phyloP scores from a whole-genome alignment of 2,113 vertebrate species.

The Macquaria ambigua region DNA sequence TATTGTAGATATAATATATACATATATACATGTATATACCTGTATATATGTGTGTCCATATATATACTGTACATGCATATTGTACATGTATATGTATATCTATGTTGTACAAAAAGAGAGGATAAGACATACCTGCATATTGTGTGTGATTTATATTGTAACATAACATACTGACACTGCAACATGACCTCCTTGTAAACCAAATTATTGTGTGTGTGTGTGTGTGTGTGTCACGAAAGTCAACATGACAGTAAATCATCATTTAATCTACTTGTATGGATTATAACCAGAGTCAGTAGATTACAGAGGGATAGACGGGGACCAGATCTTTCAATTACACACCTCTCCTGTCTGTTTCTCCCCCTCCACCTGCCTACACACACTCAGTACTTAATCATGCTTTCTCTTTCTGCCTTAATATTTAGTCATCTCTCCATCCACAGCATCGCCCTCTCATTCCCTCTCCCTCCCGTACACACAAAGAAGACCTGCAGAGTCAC shows the following conservation, averaged over 20 bases:
- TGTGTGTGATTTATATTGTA: constrained; percentile 9
- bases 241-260: constrained; percentile 51
- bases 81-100: background rate
- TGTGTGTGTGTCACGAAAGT: constrained; percentile 18
- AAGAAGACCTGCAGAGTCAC: constrained; percentile 73
- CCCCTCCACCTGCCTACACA: background rate
- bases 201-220: constrained; percentile 11
- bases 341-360: constrained; percentile 23
- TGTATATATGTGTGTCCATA: background rate
- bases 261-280: constrained; percentile 59
- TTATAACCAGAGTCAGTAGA: constrained; percentile 59
- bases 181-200: too few species aligned
- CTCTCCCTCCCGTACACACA: constrained; percentile 39
- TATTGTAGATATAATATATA: too few species aligned
- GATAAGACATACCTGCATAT: background rate
- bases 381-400: background rate
- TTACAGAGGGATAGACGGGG: constrained; percentile 46
- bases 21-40: too few species aligned
- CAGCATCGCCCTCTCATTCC: constrained; percentile 2
- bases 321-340: constrained; percentile 56
- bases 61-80: background rate
- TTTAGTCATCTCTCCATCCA: constrained; percentile 35
- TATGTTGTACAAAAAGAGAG: background rate
- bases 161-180: too few species aligned
- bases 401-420: constrained; percentile 30